Evolutionary conservation across 2,113 vertebrate genomes (phyloP).

Genomic region (Phyllostomus discolor): DNA sequence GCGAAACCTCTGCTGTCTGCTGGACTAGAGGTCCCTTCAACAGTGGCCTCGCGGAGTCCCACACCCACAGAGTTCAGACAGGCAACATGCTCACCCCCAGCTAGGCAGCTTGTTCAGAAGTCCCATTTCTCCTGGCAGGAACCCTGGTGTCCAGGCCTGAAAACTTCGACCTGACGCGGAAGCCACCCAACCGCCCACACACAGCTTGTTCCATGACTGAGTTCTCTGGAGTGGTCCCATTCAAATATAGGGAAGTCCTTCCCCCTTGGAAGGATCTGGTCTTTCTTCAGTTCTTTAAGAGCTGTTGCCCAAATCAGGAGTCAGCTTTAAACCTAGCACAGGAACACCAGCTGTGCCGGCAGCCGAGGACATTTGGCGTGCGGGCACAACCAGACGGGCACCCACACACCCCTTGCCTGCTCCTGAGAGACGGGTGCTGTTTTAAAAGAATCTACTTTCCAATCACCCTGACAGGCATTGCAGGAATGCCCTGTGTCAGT

Average conservation of each 20-base stretch:
- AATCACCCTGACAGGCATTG: background rate
- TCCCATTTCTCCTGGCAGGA: background rate
- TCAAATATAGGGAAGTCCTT: background rate
- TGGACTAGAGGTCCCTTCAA: background rate
- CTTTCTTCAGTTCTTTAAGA: background rate
- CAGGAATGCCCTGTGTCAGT: background rate
- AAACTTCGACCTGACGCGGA: background rate
- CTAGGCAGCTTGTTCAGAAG: background rate
- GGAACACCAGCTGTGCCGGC: background rate
- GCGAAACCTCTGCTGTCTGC: background rate
- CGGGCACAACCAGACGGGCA: background rate
- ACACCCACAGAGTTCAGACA: background rate
- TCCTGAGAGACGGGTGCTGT: background rate
- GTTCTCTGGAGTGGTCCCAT: background rate
- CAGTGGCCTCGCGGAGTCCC: background rate
- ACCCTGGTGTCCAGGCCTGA: background rate
- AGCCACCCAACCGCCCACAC: background rate
- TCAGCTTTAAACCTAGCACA: background rate
- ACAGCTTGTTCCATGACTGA: background rate
- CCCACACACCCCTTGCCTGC: background rate
- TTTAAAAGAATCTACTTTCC: conserved; percentile 9
- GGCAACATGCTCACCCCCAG: background rate
- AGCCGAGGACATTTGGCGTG: background rate
- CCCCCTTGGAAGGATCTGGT: background rate
- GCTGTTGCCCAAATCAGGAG: background rate